Conservation (phyloP, 2,888 invertebrate species). For the Zaprionus lineosus region DNA sequence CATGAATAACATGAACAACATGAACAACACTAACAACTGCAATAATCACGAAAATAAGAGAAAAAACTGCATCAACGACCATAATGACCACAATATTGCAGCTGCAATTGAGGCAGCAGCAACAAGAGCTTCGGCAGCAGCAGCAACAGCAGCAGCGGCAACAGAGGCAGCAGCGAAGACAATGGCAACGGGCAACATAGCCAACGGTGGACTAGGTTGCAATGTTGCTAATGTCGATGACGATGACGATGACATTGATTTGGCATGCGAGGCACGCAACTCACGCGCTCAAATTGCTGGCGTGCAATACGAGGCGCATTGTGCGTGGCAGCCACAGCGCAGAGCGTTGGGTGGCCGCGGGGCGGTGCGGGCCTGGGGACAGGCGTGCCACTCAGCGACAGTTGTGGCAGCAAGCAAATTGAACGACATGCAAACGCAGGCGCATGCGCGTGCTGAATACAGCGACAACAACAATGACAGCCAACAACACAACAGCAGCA, state of each 20-base stretch:
- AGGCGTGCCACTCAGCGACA: slow-evolving; percentile 57
- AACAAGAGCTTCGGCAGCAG: slow-evolving; percentile 20
- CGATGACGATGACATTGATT: slow-evolving; percentile 36
- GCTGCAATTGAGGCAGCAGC: slow-evolving; percentile 28
- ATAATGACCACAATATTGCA: too few species aligned
- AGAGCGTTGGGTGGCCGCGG: not conserved
- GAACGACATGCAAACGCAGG: slow-evolving; percentile 51
- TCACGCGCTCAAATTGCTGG: slow-evolving; percentile 38
- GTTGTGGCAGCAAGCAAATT: slow-evolving; percentile 29
- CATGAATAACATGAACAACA: slow-evolving; percentile 14
- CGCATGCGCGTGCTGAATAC: slow-evolving; percentile 75
- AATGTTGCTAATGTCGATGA: slow-evolving; percentile 15
- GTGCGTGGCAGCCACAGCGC: slow-evolving; percentile 55
- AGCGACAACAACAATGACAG: slow-evolving; percentile 41
- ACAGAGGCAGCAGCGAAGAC: slow-evolving; percentile 3
- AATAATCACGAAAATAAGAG: slow-evolving; percentile 20
- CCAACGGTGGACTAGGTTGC: slow-evolving; percentile 41
- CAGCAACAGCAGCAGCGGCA: slow-evolving; percentile 16
- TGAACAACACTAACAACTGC: slow-evolving; percentile 2
- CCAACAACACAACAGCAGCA: slow-evolving; percentile 14
- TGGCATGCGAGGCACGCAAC: slow-evolving; percentile 68
- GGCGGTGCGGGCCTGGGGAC: slow-evolving; percentile 10
- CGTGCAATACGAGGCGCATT: slow-evolving; percentile 63
- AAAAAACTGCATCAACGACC: too few species aligned
- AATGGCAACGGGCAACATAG: slow-evolving; percentile 40